Evolutionary conservation across 1,140 invertebrate genomes (phyloP), one percentile per base, ranked within the genome.

Genomic region (Phthorimaea operculella): DNA sequence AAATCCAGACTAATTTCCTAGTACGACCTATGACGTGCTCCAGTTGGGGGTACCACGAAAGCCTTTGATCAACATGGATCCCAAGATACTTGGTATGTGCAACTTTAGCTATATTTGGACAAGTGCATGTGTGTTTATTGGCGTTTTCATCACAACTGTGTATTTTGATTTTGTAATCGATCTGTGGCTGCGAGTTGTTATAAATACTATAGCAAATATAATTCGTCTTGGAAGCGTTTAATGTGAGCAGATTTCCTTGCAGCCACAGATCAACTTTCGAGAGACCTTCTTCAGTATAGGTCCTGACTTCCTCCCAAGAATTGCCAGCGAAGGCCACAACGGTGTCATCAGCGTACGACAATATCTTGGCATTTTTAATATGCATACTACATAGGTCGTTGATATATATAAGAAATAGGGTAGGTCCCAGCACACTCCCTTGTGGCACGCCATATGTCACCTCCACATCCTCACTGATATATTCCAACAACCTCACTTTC

Each of bases 341-440:
- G 9, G 45, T 48, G 45, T 48, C 45, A 18, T 48, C 45, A 16
- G 45, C 45, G 16, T 16, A 48, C 16, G 45, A 12, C 3, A 48
- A 4, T 2, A 18, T 18, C 10, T 15, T 16, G 16, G n/a, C 16
- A 11, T 48, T 15, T 48, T 14, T 4, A 12, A 48, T 10, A 14
- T 48, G 12, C 14, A 48, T 10, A 4, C 16, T 4, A 16, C 45
- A 48, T 15, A 48, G 45, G 45, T 48, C 45, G 45, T 48, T 48
- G 9, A 48, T 18, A 16, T 48, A 48, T 16, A 48, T 4, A 4
- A 48, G 45, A 16, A 48, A 48, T 11, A 48, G n/a, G 17, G 17
- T 48, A 10, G 45, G 45, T 5, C 45, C 45, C 11, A 48, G 45
- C n/a, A 48, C 45, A 48, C 45, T 48, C 4, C 45, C 45, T 10